Evolutionary conservation across 2,113 vertebrate genomes (phyloP).

Genomic region (Ictidomys tridecemlineatus): DNA sequence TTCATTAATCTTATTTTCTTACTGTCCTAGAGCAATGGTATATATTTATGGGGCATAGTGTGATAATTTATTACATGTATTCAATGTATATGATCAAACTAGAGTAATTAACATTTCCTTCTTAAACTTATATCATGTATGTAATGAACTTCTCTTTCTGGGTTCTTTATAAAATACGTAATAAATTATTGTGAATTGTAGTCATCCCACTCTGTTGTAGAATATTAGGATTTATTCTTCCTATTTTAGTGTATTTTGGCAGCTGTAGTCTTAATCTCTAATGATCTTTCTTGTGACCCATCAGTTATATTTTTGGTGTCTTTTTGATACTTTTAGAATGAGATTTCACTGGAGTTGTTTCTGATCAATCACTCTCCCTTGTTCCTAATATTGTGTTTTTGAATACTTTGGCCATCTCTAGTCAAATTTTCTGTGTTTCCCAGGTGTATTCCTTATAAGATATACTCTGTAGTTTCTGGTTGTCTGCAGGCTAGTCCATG

Average conservation of each 20-base stretch:
- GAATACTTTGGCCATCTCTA: not conserved
- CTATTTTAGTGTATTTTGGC: not conserved
- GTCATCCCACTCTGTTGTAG: not conserved
- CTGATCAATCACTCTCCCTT: not conserved
- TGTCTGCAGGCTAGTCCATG: not conserved
- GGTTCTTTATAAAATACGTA: not conserved
- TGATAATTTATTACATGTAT: not conserved
- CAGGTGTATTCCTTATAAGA: not conserved
- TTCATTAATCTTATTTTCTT: not conserved
- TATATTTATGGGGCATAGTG: not conserved
- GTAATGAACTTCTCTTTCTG: not conserved
- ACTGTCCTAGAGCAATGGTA: not conserved
- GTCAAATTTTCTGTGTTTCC: conserved; percentile 17
- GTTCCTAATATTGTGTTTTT: not conserved
- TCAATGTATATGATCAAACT: not conserved
- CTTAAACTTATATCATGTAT: not conserved
- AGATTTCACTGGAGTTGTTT: not conserved
- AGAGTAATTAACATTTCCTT: not conserved
- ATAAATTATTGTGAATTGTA: not conserved
- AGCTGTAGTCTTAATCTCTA: not conserved
- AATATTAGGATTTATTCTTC: not conserved
- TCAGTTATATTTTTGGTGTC: not conserved
- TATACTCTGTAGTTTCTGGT: not conserved
- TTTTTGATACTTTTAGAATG: not conserved
- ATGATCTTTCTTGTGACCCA: not conserved